Percentiles rank a stretch among this genome's conserved stretches.
Evolutionary conservation across 2,888 invertebrate species (phyloP).

Genomic region (Platycnemis pennipes): DNA sequence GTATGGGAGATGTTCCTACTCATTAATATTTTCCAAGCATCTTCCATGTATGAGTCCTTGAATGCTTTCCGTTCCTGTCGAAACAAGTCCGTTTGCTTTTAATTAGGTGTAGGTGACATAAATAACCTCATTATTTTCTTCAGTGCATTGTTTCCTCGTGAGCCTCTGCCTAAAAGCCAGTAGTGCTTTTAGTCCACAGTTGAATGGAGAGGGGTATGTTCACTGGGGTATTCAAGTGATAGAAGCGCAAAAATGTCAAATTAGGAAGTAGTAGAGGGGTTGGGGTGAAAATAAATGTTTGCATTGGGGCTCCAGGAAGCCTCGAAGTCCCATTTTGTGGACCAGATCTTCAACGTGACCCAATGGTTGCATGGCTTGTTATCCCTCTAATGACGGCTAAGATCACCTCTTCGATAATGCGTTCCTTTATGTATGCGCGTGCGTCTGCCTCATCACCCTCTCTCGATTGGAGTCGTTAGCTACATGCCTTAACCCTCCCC

Average conservation of each 20-base stretch:
- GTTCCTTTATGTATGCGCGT: neutral
- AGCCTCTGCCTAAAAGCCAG: too few species aligned
- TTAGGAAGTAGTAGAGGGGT: neutral
- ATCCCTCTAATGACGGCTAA: neutral
- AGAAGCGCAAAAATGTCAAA: neutral
- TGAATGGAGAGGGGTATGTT: too few species aligned
- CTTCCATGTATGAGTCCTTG: too few species aligned
- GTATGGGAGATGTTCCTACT: too few species aligned
- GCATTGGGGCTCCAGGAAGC: neutral
- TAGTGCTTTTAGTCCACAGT: too few species aligned
- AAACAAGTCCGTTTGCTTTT: too few species aligned
- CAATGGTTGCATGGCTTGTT: neutral
- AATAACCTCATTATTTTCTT: too few species aligned
- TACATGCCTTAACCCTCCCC: neutral
- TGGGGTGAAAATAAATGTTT: neutral
- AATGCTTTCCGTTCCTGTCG: too few species aligned
- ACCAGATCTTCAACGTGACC: neutral
- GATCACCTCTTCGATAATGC: conserved; percentile 11
- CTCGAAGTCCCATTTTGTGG: neutral
- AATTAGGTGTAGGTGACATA: too few species aligned
- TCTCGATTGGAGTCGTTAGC: neutral
- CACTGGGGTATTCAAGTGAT: too few species aligned
- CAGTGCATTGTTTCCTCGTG: too few species aligned
- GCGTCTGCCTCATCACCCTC: neutral
- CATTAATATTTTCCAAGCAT: too few species aligned